Conservation (phyloP, 2,888 invertebrate species). For the Linnaemya tessellans region DNA sequence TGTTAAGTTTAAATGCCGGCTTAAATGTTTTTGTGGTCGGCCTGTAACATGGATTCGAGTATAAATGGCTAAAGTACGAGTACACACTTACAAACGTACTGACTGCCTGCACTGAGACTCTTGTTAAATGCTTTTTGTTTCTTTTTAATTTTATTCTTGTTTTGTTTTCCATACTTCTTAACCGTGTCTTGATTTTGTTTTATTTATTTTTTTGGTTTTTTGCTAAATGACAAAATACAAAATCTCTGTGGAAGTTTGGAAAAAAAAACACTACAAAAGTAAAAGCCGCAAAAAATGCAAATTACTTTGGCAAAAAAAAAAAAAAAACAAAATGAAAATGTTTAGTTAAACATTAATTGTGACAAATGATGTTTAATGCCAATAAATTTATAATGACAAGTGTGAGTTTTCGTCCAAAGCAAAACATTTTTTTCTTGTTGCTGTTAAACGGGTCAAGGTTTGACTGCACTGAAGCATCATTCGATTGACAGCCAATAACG, state of each 20-base stretch:
- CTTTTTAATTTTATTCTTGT: slow-evolving; percentile 27
- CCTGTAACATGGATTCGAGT: slow-evolving; percentile 25
- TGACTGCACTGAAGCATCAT: slow-evolving; percentile 5
- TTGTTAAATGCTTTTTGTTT: slow-evolving; percentile 6
- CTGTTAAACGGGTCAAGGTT: slow-evolving; percentile 63
- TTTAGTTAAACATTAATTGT: slow-evolving; percentile 71
- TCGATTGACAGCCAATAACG: neutral
- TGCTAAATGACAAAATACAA: slow-evolving; percentile 48
- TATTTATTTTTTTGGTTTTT: neutral
- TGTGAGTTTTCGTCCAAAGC: slow-evolving; percentile 60
- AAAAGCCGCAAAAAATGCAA: slow-evolving; percentile 76
- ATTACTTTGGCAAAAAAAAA: slow-evolving; percentile 68
- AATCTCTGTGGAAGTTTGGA: slow-evolving; percentile 24
- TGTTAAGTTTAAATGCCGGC: slow-evolving; percentile 71
- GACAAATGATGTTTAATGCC: slow-evolving; percentile 72
- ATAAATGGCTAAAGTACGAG: slow-evolving; percentile 65
- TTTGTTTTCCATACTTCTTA: slow-evolving; percentile 23
- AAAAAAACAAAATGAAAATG: slow-evolving; percentile 42
- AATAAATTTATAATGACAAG: slow-evolving; percentile 70
- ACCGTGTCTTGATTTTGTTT: slow-evolving; percentile 22
- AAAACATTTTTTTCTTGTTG: slow-evolving; percentile 11
- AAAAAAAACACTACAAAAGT: slow-evolving; percentile 51
- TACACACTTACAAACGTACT: slow-evolving; percentile 64
- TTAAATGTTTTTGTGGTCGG: slow-evolving; percentile 71
- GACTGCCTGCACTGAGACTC: slow-evolving; percentile 52